Conservation (phyloP, 2,888 invertebrate species). For the Rhorus exstirpatorius region DNA sequence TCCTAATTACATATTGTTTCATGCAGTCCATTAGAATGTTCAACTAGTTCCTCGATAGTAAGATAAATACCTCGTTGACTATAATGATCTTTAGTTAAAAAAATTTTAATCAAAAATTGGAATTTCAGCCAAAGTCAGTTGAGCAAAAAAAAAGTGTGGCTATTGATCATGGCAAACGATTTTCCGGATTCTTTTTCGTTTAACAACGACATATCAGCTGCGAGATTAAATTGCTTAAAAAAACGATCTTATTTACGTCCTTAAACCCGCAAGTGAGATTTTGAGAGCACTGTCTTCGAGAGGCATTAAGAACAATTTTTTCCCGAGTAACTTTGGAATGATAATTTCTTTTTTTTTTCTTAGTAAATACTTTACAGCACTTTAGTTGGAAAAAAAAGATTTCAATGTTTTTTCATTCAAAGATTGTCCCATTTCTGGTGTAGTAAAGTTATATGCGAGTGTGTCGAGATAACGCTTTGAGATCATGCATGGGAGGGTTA, state of each 20-base stretch:
- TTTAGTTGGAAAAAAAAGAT: conserved; percentile 16
- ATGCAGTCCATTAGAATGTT: conserved; percentile 48
- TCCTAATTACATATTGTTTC: conserved; percentile 57
- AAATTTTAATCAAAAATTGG: conserved; percentile 6
- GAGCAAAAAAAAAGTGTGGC: conserved; percentile 11
- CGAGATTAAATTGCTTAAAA: no score
- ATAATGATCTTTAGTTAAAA: conserved; percentile 15
- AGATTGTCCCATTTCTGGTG: conserved; percentile 1
- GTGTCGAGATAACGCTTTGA: conserved; percentile 53
- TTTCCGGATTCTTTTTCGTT: no score
- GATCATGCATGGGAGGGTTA: conserved; percentile 37
- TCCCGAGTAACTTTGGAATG: neutral
- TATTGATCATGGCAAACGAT: no score
- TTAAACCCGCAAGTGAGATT: no score
- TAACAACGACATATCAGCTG: no score
- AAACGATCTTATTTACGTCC: no score
- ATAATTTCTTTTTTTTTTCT: conserved; percentile 8
- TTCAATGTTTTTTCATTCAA: conserved; percentile 27
- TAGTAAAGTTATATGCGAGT: conserved; percentile 38
- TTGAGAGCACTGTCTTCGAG: no score
- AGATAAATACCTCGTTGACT: conserved; percentile 45
- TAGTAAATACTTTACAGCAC: conserved; percentile 16
- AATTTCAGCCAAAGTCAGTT: conserved; percentile 4
- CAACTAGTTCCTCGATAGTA: conserved; percentile 55
- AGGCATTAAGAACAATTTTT: no score